phyloP scores from a whole-genome alignment of 2,113 vertebrate species.

The Narcine bancroftii region DNA sequence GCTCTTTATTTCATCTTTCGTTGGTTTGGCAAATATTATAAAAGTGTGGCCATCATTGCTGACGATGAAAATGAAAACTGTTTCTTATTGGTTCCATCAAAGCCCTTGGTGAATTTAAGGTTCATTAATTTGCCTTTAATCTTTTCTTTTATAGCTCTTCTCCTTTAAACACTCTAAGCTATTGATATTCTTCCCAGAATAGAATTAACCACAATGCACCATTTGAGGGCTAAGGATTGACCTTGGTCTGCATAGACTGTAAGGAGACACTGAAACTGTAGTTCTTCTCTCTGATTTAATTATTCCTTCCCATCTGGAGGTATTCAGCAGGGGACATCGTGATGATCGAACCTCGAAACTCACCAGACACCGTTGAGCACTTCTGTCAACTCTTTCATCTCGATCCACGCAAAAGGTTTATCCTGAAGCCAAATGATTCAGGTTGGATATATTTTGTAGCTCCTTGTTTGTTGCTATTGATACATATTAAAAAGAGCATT shows the following conservation, averaged over 20 bases:
- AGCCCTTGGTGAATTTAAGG: too few relatives aligned
- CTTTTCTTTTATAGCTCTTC: too few relatives aligned
- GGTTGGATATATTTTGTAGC: slow-evolving; percentile 41
- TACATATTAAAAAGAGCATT: not conserved
- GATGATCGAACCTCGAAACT: slow-evolving; percentile 72
- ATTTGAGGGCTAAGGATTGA: not conserved
- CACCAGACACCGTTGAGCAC: slow-evolving; percentile 53
- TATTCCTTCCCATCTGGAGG: slow-evolving; percentile 48
- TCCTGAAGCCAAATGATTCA: slow-evolving; percentile 55
- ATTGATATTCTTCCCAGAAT: too few relatives aligned
- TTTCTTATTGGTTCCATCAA: too few relatives aligned
- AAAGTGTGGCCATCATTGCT: too few relatives aligned
- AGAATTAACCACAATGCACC: too few relatives aligned
- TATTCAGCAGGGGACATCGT: slow-evolving; percentile 73
- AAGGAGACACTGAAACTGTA: not conserved
- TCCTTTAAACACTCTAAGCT: too few relatives aligned
- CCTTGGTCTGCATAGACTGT: not conserved
- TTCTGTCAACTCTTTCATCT: slow-evolving; percentile 72
- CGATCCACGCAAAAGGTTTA: slow-evolving; percentile 61
- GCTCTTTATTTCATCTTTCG: too few relatives aligned
- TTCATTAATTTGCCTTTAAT: too few relatives aligned
- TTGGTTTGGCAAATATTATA: too few relatives aligned
- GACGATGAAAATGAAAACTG: too few relatives aligned
- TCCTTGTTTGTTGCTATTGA: not conserved
- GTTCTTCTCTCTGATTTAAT: not conserved